Base-by-base conservation (phyloP, 2,888 invertebrate species). In the Hofmannophila pseudospretella region DNA sequence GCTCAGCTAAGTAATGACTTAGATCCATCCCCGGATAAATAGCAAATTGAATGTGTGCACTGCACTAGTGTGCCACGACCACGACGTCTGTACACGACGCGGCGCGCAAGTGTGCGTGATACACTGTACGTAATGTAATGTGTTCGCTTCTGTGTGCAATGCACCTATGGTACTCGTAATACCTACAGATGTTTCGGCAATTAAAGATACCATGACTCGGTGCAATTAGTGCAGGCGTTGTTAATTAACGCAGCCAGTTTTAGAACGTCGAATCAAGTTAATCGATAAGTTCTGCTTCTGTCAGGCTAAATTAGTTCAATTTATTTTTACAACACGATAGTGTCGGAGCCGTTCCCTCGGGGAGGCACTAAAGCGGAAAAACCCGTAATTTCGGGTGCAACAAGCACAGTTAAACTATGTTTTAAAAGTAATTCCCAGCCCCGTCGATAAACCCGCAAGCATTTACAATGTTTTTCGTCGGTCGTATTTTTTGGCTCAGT, bases 1-100 rank as follows among this genome's bases (percentile, higher is more conserved):
- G 76, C 79, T 77, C 81, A 72, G 82, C 79, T 87, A 87, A 87
- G 87, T 85, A 86, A 87, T 85, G 84, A 86, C 82, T 82, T 75
- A 78, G 82, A 84, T 86, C 82, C 84, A 84, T 86, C 81, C 77
- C 79, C 75, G 78, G 84, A 86, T 85, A 87, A 85, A 85, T 81
- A 85, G 84, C 80, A 82, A 86, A 86, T 85, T 85, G 80, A 81
- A 85, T 86, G 81, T 78, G 74, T 73, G 68, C 68, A 68, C 67
- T 66, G 64, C 64, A 55, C 56, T 54, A 50, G 45, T 47, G 44
- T 49, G 47, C 48, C 47, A 47, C 49, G 49, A 53, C 52, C 54
- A 48, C 49, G 49, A 42, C 44, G 49, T 56, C 45, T 46, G 7
- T 11, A 50, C 53, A 51, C 51, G 50, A 44, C 49, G 36, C 38